These are phyloP conservation scores for Parambassis ranga DNA, from an alignment of 2,797 vertebrate genomes.

Conservation along the genomic window DNA sequence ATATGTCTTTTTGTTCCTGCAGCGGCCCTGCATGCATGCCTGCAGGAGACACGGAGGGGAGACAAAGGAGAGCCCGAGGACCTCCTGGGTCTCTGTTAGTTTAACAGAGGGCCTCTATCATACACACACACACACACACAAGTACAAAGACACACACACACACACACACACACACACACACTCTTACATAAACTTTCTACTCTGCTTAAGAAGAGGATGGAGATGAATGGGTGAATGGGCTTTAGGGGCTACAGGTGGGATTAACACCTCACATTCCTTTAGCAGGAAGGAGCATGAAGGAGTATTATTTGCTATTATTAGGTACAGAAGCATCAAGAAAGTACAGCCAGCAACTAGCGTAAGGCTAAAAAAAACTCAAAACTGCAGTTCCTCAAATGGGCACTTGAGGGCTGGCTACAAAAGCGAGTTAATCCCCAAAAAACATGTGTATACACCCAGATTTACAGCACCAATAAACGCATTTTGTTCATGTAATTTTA, in stretches of 20 bases:
- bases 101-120: conserved; percentile 77
- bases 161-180: conserved; percentile 1
- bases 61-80: conserved; percentile 62
- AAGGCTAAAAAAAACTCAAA: no score
- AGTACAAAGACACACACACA: not conserved
- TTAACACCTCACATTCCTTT: conserved; percentile 30
- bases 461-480: no score
- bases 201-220: not conserved
- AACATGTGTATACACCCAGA: no score
- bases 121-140: conserved; percentile 34
- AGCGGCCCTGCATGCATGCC: conserved; percentile 63
- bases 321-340: no score
- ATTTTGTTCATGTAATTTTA: no score
- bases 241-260: conserved; percentile 24
- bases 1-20: conserved; percentile 71
- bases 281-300: no score
- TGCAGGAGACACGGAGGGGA: conserved; percentile 56
- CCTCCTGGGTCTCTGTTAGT: conserved; percentile 76
- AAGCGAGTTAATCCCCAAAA: no score
- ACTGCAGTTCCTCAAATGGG: no score
- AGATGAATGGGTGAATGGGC: not conserved
- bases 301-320: no score
- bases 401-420: no score
- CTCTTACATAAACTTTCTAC: conserved; percentile 29
- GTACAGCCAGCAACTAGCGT: no score